Percentiles rank a stretch among this genome's conserved stretches.
These are phyloP conservation scores for Propithecus deckenii DNA, from an alignment of 2,797 vertebrate genomes.

Conservation along the genomic window DNA sequence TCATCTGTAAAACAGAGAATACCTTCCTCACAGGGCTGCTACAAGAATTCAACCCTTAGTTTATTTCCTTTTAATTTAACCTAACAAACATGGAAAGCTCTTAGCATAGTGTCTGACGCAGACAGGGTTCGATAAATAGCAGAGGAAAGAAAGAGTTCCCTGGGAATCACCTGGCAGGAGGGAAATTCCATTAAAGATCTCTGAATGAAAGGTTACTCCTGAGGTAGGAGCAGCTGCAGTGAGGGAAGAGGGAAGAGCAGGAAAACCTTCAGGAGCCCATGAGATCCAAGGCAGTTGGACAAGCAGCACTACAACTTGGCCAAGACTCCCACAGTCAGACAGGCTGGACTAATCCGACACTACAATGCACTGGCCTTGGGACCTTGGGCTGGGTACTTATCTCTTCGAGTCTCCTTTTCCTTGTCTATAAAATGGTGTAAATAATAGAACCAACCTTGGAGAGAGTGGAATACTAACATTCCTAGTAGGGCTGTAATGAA, in stretches of 20 bases:
- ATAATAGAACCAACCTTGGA: no score
- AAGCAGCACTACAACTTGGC: accelerated
- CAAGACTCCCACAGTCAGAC: neutral
- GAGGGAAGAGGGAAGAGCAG: neutral
- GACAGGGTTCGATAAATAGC: neutral
- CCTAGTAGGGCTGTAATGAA: no score
- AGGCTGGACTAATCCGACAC: accelerated
- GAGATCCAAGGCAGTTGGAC: neutral
- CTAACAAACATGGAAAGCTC: neutral
- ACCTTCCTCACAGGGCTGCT: neutral
- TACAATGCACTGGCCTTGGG: accelerated
- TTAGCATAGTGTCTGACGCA: neutral
- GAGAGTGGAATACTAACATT: no score
- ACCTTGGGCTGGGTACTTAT: neutral
- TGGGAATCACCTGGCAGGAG: neutral
- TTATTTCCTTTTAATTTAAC: neutral
- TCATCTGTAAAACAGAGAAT: neutral
- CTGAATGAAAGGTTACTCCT: neutral
- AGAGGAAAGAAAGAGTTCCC: neutral
- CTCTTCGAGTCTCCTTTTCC: neutral
- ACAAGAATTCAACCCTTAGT: neutral
- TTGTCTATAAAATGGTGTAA: neutral
- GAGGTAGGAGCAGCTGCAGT: neutral
- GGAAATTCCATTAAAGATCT: neutral
- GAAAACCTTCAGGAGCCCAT: neutral